phyloP scores from a whole-genome alignment of 1,140 invertebrate species.

The Chrysopa pallens region DNA sequence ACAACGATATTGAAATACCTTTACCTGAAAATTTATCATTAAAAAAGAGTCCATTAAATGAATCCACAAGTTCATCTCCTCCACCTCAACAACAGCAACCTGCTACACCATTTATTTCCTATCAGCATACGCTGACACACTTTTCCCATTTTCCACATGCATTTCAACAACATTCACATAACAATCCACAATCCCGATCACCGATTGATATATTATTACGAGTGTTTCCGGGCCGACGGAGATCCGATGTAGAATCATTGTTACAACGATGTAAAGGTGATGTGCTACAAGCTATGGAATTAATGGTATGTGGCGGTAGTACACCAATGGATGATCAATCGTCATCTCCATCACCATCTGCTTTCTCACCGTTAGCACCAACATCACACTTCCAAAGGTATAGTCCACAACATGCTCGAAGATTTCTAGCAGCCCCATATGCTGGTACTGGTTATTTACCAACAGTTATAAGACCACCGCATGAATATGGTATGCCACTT shows the following conservation, averaged over 20 bases:
- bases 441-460: slow-evolving; percentile 62
- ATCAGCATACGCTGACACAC: slow-evolving; percentile 22
- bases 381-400: slow-evolving; percentile 33
- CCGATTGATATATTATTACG: slow-evolving; percentile 56
- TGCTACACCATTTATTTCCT: slow-evolving; percentile 17
- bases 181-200: slow-evolving; percentile 31
- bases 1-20: slow-evolving; percentile 26
- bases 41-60: slow-evolving; percentile 18
- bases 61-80: slow-evolving; percentile 16
- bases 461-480: slow-evolving; percentile 47
- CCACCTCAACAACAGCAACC: slow-evolving; percentile 17
- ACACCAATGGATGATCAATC: slow-evolving; percentile 15
- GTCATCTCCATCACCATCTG: slow-evolving; percentile 31
- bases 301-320: slow-evolving; percentile 50
- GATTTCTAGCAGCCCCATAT: slow-evolving; percentile 61
- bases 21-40: slow-evolving; percentile 42
- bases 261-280: slow-evolving; percentile 57
- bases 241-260: slow-evolving; percentile 65
- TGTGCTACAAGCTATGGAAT: slow-evolving; percentile 78
- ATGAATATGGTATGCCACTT: slow-evolving; percentile 13
- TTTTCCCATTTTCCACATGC: slow-evolving; percentile 24
- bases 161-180: slow-evolving; percentile 23
- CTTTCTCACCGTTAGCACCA: slow-evolving; percentile 51
- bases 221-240: slow-evolving; percentile 70
- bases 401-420: slow-evolving; percentile 33